phyloP scores from a whole-genome alignment of 1,140 invertebrate genomes.

The Drosophila bifasciata region DNA sequence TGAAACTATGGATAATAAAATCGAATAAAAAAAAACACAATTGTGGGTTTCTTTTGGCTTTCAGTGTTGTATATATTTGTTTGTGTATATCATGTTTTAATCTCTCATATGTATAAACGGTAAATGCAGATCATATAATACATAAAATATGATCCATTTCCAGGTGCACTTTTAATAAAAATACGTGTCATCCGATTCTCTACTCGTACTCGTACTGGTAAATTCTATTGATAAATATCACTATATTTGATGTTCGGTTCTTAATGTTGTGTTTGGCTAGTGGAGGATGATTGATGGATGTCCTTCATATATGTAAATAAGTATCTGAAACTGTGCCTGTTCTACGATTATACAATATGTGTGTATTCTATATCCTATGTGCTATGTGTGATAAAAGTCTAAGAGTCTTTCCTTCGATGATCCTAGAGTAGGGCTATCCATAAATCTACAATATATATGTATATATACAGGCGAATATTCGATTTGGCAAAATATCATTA shows the following conservation, averaged over 20 bases:
- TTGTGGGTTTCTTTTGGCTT: constrained; percentile 54
- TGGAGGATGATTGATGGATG: constrained; percentile 15
- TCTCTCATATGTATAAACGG: constrained; percentile 58
- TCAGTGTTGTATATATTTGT: constrained; percentile 33
- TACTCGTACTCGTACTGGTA: constrained; percentile 32
- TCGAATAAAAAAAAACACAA: constrained; percentile 46
- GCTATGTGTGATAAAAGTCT: constrained; percentile 24
- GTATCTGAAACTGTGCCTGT: constrained; percentile 7
- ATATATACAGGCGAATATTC: constrained; percentile 57
- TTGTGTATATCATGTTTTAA: constrained; percentile 45
- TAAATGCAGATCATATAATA: constrained; percentile 47
- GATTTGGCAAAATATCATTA: constrained; percentile 64
- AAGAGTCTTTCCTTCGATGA: constrained; percentile 40
- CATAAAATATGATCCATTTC: constrained; percentile 54
- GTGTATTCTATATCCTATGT: constrained; percentile 16
- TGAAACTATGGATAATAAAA: constrained; percentile 21
- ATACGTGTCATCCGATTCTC: constrained; percentile 14
- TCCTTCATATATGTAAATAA: background rate
- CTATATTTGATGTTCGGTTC: constrained; percentile 77
- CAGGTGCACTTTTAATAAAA: constrained; percentile 34
- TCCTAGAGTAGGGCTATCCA: constrained; percentile 41
- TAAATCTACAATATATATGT: constrained; percentile 28
- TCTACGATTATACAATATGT: background rate
- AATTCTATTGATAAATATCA: constrained; percentile 77
- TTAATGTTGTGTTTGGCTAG: constrained; percentile 59